Conservation (phyloP, 2,797 vertebrate genomes). For the Astyanax mexicanus region DNA sequence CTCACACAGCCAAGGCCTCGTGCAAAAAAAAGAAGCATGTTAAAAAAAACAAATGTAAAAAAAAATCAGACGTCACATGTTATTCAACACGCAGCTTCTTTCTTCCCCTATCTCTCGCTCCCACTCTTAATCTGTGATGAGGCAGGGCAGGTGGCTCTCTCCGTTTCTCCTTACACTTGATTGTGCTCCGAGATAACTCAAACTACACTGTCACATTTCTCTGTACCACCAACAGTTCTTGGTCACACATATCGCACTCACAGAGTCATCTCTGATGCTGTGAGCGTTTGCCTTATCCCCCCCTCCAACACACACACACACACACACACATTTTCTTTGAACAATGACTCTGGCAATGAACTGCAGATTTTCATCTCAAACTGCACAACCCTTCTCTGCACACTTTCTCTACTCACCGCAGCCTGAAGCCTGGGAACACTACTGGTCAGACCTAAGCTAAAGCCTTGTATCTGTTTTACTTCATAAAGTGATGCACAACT, state of each 20-base stretch:
- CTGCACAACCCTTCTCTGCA: not conserved
- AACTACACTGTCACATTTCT: conserved; percentile 2
- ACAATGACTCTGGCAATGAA: not conserved
- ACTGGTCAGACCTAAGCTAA: not conserved
- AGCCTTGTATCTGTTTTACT: too few relatives aligned
- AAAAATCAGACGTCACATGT: not conserved
- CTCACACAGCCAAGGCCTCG: not conserved
- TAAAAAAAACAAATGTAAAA: not conserved
- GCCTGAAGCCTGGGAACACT: not conserved
- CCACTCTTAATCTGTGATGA: conserved; percentile 3
- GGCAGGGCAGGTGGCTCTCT: conserved; percentile 11
- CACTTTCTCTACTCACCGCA: not conserved
- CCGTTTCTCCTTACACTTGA: conserved; percentile 15
- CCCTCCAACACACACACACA: too few relatives aligned
- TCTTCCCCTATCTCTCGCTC: conserved; percentile 11
- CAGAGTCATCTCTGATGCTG: not conserved
- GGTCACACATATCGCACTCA: not conserved
- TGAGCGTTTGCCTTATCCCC: not conserved
- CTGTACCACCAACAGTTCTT: conserved; percentile 1
- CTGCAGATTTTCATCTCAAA: conserved; percentile 16
- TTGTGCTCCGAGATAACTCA: conserved; percentile 20
- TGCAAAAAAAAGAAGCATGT: not conserved
- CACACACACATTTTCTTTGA: conserved; percentile 23
- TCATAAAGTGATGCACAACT: too few relatives aligned
- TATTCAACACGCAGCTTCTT: conserved; percentile 6